Base-by-base conservation (phyloP, 1,140 invertebrate genomes). In the Cataglyphis hispanica region DNA sequence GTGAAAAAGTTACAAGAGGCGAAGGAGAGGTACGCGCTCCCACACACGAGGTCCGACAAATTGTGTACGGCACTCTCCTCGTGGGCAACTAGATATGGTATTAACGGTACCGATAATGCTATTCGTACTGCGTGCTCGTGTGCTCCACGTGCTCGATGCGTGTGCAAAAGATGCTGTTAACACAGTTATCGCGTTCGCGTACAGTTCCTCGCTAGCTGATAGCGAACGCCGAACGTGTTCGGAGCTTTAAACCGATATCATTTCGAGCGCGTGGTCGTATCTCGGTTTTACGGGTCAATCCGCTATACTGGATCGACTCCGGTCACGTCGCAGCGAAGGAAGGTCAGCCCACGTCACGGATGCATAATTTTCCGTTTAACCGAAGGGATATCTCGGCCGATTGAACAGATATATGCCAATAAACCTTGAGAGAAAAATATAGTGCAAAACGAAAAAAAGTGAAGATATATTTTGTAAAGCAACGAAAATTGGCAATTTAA, bases 21-120 rank as follows among this genome's bases (percentile, higher is more conserved):
- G 27, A 13, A n/a, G 43, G 19, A 31, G 4, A 7, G 16, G 19
- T 11, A 8, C 66, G 63, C 69, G 25, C 72, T 76, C 58, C 72
- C 67, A 86, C 86, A 74, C 34, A 11, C 4, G 13, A 31, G 31
- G 31, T 2, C 50, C n/a, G 34, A 27, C 27, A 11, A 22, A 31
- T 16, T 16, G 1, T 72, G 22, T 37, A 4, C 58, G 11, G 34
- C 40, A n/a, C 43, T 78, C 31, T 61, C 43, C 11, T 50, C 46
- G 16, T 46, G 63, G n/a, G 43, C 34, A 60, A 86, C 74, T 61
- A 77, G 74, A 66, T 85, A 78, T 84, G 78, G 78, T 80, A 72
- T 69, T 89, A 89, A 89, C 87, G 87, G 87, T 89, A 89, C 80
- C 86, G 70, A 43, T 58, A 78, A 78, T 88, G 70, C 81, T 89